Percentiles rank a stretch among this genome's conserved stretches.
phyloP scores from a whole-genome alignment of 2,797 vertebrate genomes.

The Rousettus madagascariensis region DNA sequence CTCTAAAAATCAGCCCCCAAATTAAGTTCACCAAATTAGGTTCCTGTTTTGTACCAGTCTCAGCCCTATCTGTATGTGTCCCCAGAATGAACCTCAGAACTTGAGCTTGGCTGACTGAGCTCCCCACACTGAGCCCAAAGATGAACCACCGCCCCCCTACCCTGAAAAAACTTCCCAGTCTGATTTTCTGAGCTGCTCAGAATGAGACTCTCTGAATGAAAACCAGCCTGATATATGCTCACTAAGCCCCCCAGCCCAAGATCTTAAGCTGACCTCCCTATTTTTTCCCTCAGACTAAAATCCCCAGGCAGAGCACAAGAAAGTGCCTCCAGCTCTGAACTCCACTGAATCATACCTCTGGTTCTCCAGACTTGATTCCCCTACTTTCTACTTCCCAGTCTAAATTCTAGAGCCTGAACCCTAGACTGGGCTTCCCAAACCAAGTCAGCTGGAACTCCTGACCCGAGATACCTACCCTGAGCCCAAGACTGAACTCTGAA shows the following conservation, averaged over 20 bases:
- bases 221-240: background rate
- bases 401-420: background rate
- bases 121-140: background rate
- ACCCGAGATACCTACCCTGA: background rate
- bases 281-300: constrained; percentile 44
- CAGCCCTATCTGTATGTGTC: background rate
- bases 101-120: background rate
- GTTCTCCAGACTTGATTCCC: background rate
- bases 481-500: background rate
- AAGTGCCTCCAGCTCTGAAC: constrained; percentile 14
- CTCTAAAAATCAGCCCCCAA: background rate
- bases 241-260: background rate
- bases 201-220: constrained; percentile 35
- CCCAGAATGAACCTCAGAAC: constrained; percentile 21
- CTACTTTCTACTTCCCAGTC: background rate
- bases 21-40: background rate
- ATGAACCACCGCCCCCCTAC: background rate
- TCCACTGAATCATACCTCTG: constrained; percentile 40
- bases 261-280: background rate
- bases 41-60: constrained; percentile 45
- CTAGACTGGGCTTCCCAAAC: background rate
- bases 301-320: background rate
- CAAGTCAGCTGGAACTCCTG: background rate
- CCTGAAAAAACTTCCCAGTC: background rate
- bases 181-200: constrained; percentile 31